Base-by-base conservation (phyloP, 2,888 invertebrate genomes). In the Cyclophora albipunctata region DNA sequence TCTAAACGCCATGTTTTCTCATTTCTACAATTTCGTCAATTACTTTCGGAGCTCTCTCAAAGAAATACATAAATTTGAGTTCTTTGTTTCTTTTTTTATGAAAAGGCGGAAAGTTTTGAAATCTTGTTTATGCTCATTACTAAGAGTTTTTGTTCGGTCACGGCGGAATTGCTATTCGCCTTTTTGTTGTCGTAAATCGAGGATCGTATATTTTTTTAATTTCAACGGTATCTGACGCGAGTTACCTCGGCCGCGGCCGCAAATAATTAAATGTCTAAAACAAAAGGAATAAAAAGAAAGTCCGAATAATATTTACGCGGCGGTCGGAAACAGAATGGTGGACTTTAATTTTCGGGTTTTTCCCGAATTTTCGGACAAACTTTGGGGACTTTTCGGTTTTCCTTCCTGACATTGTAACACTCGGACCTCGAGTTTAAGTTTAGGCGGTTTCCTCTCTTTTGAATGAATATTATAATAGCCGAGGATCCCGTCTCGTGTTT, bases 241-340 rank as follows among this genome's bases (percentile, higher is more conserved):
- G 52, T 49, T 51, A 51, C 51, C 44, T 52, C 49, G 49, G 43
- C 51, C 68, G 66, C 58, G 69, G 69, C 78, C 73, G 67, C 77
- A 77, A 75, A 81, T 78, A 84, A 84, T 79, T 76, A 76, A 79
- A 72, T 65, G 67, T 69, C 73, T 79, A 72, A 83, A 86, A 85
- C 84, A 85, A 87, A 81, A 72, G 62, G 73, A 75, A 84, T 79
- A 78, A 81, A 79, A 78, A 78, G 76, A 73, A 58, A 78, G 70
- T 74, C 77, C 73, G 80, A 80, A 84, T 86, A 83, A 84, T 84
- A 81, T 86, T 84, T 80, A 79, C 79, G 75, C 71, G 61, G 64
- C 64, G 66, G 64, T 71, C 71, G 84, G 85, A 84, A 81, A 72
- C 76, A 73, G 75, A 76, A 75, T 75, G 78, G 75, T 73, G 69